phyloP scores from a whole-genome alignment of 2,113 vertebrate genomes.

The Petromus typicus region DNA sequence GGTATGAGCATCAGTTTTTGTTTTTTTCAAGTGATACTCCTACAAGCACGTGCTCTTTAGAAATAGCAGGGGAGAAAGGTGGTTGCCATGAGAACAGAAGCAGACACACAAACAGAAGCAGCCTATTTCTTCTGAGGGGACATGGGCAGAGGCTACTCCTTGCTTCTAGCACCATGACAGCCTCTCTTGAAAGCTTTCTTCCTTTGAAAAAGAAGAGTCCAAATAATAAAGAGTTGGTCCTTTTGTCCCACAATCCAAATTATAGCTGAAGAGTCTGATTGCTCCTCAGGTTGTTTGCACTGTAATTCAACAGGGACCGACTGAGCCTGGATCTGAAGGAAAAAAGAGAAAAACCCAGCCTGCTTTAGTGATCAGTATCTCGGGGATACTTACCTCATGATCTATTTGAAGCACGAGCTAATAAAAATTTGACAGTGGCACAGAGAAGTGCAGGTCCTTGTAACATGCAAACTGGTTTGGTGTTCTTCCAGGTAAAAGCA shows the following conservation, averaged over 20 bases:
- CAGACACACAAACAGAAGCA: neutral
- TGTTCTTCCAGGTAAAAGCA: neutral
- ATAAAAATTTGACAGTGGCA: neutral
- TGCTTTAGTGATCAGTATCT: neutral
- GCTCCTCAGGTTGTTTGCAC: neutral
- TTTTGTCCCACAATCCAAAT: neutral
- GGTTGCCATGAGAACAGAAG: conserved; percentile 29
- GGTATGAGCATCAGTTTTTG: conserved; percentile 29
- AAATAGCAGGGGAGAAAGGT: conserved; percentile 25
- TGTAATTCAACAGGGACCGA: neutral
- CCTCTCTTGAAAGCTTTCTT: neutral
- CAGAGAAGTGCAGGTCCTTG: neutral
- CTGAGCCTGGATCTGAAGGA: neutral
- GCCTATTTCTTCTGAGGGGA: conserved; percentile 8
- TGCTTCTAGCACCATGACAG: neutral
- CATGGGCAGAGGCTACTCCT: neutral
- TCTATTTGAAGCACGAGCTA: neutral
- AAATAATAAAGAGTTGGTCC: neutral
- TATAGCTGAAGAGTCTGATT: neutral
- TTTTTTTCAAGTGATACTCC: conserved; percentile 49
- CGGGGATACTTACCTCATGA: neutral
- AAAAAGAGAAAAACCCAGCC: neutral
- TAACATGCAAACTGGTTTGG: neutral
- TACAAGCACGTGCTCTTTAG: conserved; percentile 48
- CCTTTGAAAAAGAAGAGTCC: neutral